phyloP scores from a whole-genome alignment of 2,113 vertebrate species.

The Capricornis sumatraensis region DNA sequence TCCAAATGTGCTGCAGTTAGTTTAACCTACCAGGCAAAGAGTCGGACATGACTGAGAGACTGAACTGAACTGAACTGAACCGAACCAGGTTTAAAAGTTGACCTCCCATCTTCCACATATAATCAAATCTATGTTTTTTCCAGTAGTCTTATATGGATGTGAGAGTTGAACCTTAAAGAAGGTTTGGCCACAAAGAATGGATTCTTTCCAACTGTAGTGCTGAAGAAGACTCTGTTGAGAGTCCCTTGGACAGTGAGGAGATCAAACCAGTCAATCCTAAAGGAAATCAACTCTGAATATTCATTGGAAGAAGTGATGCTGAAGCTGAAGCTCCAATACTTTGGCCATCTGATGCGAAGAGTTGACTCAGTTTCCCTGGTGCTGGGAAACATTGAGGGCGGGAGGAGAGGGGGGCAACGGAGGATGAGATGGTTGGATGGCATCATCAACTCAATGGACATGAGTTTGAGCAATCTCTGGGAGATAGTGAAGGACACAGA shows the following conservation, averaged over 20 bases:
- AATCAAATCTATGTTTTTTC: background rate
- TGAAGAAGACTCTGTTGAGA: background rate
- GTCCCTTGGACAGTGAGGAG: background rate
- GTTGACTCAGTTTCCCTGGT: background rate
- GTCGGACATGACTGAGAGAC: rapidly evolving
- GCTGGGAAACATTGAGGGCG: background rate
- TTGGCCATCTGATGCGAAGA: background rate
- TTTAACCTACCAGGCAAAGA: background rate
- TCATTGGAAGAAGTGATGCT: background rate
- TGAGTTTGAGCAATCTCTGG: background rate
- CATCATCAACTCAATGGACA: background rate
- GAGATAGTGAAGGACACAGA: background rate
- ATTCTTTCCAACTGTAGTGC: background rate
- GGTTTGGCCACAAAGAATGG: background rate
- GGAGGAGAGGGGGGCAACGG: background rate
- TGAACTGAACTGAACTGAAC: background rate
- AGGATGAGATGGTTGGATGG: background rate
- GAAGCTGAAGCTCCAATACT: background rate
- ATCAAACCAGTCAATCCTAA: background rate
- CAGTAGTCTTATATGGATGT: background rate
- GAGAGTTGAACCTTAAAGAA: background rate
- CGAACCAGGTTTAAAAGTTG: background rate
- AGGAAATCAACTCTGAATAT: background rate
- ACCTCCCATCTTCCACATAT: background rate
- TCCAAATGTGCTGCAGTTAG: background rate